These are phyloP conservation scores for Nothura maculosa DNA, from an alignment of 2,797 vertebrate genomes.

Conservation along the genomic window DNA sequence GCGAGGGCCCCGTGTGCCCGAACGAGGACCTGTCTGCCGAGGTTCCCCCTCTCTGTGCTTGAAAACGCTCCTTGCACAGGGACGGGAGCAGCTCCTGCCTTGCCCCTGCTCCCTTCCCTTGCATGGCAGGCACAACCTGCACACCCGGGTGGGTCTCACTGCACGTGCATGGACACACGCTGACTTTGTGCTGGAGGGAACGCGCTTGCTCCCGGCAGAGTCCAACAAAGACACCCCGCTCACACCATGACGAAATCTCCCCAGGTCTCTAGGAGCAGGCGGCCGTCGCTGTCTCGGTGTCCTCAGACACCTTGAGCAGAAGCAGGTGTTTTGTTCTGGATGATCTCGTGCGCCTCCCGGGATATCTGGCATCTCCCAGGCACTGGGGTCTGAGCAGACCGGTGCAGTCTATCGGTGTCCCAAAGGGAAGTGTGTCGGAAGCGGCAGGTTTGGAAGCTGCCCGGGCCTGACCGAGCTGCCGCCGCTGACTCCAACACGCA, in stretches of 20 bases:
- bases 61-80: rapidly evolving
- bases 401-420: not conserved
- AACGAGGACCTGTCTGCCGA: not conserved
- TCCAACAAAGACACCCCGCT: not conserved
- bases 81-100: not conserved
- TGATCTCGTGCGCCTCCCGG: no score
- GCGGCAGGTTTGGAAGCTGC: no score
- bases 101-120: not conserved
- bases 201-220: not conserved
- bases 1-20: not conserved
- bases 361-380: not conserved
- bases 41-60: not conserved
- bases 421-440: not conserved
- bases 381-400: not conserved
- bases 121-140: not conserved
- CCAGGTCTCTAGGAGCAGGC: not conserved
- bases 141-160: not conserved
- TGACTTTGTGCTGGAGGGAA: not conserved
- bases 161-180: not conserved
- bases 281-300: not conserved
- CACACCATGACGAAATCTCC: not conserved
- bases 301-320: not conserved
- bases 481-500: rapidly evolving
- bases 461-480: not conserved
- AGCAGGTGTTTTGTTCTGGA: not conserved